Conservation (phyloP, 2,888 invertebrate species). For the Limnephilus auricula region DNA sequence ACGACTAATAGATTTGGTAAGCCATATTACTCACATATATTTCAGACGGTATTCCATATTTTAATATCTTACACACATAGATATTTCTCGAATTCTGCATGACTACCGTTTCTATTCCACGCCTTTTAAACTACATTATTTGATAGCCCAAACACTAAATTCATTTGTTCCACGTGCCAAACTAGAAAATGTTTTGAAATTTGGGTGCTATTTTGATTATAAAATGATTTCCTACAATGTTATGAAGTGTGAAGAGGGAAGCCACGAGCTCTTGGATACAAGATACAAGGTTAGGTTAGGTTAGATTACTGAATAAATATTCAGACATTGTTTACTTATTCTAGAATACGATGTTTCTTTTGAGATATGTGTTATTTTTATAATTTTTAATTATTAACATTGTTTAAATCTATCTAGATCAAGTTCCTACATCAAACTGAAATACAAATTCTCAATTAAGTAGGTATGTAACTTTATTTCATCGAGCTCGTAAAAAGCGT, state of each 20-base stretch:
- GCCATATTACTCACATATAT: no score
- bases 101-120: no score
- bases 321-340: background rate
- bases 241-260: background rate
- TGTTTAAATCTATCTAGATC: background rate
- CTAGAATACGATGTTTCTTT: background rate
- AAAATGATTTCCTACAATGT: background rate
- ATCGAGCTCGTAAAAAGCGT: background rate
- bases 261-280: background rate
- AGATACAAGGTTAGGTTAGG: background rate
- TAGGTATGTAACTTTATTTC: background rate
- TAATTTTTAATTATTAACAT: background rate
- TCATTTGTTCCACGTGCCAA: no score
- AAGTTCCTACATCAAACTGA: no score
- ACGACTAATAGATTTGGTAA: background rate
- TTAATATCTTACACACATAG: no score
- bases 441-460: no score
- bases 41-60: no score
- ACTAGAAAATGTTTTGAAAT: no score
- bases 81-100: no score
- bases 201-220: background rate
- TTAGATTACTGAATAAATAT: background rate
- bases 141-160: no score
- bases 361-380: background rate
- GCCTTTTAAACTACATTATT: no score